Evolutionary conservation across 1,140 invertebrate genomes (phyloP).

Genomic region (Batillaria attramentaria): DNA sequence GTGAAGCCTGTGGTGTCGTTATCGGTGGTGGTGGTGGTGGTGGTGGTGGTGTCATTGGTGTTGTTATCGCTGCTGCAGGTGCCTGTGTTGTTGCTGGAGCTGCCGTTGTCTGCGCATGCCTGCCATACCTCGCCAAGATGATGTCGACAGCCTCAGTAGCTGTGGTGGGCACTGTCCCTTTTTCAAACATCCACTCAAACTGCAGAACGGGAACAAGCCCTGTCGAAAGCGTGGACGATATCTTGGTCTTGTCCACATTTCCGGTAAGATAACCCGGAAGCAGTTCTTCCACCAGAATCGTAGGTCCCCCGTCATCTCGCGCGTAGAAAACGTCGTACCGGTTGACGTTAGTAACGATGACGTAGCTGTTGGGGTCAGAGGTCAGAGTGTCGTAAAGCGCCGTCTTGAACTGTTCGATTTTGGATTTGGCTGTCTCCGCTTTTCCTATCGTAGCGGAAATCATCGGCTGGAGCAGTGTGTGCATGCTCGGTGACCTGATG

Average conservation of each 20-base stretch:
- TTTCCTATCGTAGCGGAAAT: conserved; percentile 12
- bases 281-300: conserved; percentile 20
- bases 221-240: not conserved
- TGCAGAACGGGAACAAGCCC: conserved; percentile 21
- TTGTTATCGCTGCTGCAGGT: not conserved
- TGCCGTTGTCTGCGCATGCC: not conserved
- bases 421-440: not conserved
- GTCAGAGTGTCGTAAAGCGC: conserved; percentile 27
- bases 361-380: conserved; percentile 21
- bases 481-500: not conserved
- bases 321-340: not conserved
- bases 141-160: conserved; percentile 23
- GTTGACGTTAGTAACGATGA: conserved; percentile 1
- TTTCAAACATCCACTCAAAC: conserved; percentile 30
- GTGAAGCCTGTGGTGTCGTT: too few species aligned
- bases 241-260: conserved; percentile 19
- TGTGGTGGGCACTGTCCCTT: not conserved
- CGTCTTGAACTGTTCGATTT: conserved; percentile 22
- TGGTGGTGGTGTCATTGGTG: not conserved
- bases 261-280: conserved; percentile 19
- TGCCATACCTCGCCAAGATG: not conserved
- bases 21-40: not conserved
- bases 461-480: conserved; percentile 16
- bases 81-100: not conserved
- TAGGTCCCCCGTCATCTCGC: conserved; percentile 28